These are phyloP conservation scores for Eulemur albifrons DNA, from an alignment of 2,797 vertebrate species.

Conservation along the genomic window DNA sequence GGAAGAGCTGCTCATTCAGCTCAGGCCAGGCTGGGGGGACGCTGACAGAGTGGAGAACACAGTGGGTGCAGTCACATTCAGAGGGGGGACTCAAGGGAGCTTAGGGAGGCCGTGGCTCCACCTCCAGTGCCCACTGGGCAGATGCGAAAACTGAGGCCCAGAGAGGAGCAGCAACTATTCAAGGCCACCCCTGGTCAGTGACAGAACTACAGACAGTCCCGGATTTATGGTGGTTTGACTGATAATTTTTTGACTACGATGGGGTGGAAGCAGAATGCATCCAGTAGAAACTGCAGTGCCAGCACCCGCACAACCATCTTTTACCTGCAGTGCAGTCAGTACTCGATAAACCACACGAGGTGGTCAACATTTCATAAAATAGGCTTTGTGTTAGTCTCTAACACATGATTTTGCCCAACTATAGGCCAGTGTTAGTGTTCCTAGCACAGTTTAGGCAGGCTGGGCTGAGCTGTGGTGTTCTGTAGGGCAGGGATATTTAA, in stretches of 20 bases:
- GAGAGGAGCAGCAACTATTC: too few relatives aligned
- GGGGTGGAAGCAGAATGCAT: not conserved
- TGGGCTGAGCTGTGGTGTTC: not conserved
- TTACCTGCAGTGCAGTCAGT: not conserved
- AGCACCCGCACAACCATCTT: not conserved
- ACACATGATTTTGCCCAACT: not conserved
- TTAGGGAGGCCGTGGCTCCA: not conserved
- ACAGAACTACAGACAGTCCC: not conserved
- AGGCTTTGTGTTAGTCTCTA: not conserved
- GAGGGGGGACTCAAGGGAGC: not conserved
- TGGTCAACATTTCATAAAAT: not conserved
- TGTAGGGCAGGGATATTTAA: too few relatives aligned
- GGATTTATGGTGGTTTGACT: not conserved
- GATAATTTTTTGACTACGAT: not conserved
- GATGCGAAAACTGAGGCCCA: not conserved
- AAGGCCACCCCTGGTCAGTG: not conserved
- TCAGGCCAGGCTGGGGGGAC: too few relatives aligned
- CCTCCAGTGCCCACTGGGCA: not conserved
- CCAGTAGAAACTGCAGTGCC: not conserved
- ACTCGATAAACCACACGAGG: not conserved
- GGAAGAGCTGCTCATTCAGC: not conserved
- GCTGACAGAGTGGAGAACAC: too few relatives aligned
- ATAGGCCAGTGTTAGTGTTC: not conserved
- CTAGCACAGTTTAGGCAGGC: not conserved
- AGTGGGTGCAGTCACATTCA: not conserved